These are phyloP conservation scores for Macrobrachium rosenbergii DNA, from an alignment of 1,140 invertebrate species.

Conservation along the genomic window DNA sequence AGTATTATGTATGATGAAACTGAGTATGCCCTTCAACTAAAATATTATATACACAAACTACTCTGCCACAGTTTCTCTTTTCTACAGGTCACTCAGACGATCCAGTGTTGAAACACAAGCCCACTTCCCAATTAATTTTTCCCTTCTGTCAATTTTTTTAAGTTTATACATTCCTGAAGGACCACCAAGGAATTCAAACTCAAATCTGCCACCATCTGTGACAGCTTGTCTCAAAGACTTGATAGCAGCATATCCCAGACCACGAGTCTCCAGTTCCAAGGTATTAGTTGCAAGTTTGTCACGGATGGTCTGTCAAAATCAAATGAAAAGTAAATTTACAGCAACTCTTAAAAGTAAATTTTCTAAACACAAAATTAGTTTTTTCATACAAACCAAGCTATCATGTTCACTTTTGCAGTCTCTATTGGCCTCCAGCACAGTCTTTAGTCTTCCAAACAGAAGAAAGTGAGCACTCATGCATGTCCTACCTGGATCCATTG, in stretches of 20 bases:
- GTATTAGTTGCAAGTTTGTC: conserved; percentile 70
- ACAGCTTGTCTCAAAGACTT: conserved; percentile 71
- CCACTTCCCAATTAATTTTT: conserved; percentile 67
- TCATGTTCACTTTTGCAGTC: too few species aligned
- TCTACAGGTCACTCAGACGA: conserved; percentile 60
- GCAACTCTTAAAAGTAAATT: too few species aligned
- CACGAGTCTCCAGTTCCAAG: conserved; percentile 71
- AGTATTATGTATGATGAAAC: too few species aligned
- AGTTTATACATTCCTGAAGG: conserved; percentile 68
- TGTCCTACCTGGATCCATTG: too few species aligned
- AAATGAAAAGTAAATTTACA: neutral
- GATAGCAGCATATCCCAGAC: conserved; percentile 70
- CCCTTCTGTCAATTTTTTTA: conserved; percentile 66
- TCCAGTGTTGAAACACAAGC: conserved; percentile 67
- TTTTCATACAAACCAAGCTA: too few species aligned
- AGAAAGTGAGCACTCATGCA: too few species aligned
- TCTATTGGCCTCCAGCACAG: too few species aligned
- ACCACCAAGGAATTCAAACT: conserved; percentile 71
- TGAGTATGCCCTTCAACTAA: too few species aligned
- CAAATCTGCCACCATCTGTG: conserved; percentile 71
- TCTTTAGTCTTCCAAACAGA: too few species aligned
- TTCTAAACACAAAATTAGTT: too few species aligned
- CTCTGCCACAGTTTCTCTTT: too few species aligned
- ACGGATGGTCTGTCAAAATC: conserved; percentile 66
- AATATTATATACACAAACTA: too few species aligned